Base-by-base conservation (phyloP, 2,113 vertebrate species). In the Narcine bancroftii region DNA sequence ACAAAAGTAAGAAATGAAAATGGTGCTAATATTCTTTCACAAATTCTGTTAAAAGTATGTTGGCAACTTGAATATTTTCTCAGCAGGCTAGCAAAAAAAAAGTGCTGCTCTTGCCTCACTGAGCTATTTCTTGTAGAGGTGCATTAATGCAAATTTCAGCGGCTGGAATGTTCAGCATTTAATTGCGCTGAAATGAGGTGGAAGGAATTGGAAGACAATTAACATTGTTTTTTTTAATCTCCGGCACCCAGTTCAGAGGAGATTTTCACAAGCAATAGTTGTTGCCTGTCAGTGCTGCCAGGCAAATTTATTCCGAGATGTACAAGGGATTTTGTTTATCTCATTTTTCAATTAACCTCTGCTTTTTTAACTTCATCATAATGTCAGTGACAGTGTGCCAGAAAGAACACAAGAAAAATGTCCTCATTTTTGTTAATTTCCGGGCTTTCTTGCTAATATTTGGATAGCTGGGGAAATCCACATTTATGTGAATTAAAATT, bases 281-380 rank as follows among this genome's bases (percentile, higher is more conserved):
- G 93, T 73, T 95, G 93, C 76, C 93, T 95, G 95, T 94, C 94
- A 96, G 92, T 93, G 94, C 95, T 96, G 96, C 95, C 94, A 96
- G 95, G 95, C 93, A 93, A 96, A 98, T 97, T 97, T 97, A 95
- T 96, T 96, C 95, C 93, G 95, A 96, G 93, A 95, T 95, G 93
- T 96, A 96, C 93, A 93, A 96, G 93, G 94, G 93, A 93, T 94
- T 96, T 97, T 98, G 96, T 98, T 99, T 98, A 98, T 97, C 97
- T 95, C 94, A 95, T 96, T 98, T 99, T 99, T 98, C 97, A 98
- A 97, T 99, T 99, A 99, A 98, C 97, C 97, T 98, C 96, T 94
- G 93, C 92, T 92, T 97, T n/a, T 98, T 98, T 97, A 97, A 97
- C 96, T 97, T 96, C 95, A 95, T 97, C 94, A 94, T 96, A 96